Percentiles rank a stretch among this genome's conserved stretches.
phyloP scores from a whole-genome alignment of 2,113 vertebrate species.

The Ardeotis arabs region DNA sequence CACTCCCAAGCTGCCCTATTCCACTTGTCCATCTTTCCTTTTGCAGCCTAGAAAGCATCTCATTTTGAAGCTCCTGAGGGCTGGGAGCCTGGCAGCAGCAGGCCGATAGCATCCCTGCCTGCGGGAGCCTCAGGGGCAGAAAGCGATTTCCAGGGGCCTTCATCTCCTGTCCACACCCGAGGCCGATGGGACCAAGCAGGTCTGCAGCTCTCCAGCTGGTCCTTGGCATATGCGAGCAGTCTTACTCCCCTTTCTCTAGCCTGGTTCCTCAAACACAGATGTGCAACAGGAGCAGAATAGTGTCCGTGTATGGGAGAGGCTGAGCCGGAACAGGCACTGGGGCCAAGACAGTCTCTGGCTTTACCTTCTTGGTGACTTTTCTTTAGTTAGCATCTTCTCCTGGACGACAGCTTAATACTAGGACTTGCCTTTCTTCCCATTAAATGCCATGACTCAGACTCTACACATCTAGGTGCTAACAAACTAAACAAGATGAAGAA shows the following conservation, averaged over 20 bases:
- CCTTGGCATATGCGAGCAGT: not conserved
- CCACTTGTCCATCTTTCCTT: not conserved
- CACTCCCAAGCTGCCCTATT: not conserved
- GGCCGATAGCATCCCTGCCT: not conserved
- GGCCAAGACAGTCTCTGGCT: not conserved
- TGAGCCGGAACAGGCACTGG: not conserved
- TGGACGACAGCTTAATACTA: not conserved
- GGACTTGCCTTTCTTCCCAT: not conserved
- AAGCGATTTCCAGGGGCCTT: not conserved
- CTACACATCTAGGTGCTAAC: not conserved
- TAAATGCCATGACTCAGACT: not conserved
- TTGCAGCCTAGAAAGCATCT: not conserved
- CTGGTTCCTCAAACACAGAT: not conserved
- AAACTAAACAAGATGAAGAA: not conserved
- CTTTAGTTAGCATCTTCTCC: not conserved
- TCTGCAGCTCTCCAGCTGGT: not conserved
- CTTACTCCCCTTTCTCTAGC: not conserved
- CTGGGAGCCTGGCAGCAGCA: not conserved
- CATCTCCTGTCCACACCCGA: not conserved
- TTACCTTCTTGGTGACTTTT: not conserved
- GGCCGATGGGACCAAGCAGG: not conserved
- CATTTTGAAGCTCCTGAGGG: not conserved
- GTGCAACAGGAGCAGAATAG: not conserved
- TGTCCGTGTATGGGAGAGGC: not conserved
- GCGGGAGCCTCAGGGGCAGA: not conserved